Percentiles rank a stretch among this genome's conserved stretches.
phyloP scores from a whole-genome alignment of 2,113 vertebrate genomes.

The Hippocampus abdominalis region DNA sequence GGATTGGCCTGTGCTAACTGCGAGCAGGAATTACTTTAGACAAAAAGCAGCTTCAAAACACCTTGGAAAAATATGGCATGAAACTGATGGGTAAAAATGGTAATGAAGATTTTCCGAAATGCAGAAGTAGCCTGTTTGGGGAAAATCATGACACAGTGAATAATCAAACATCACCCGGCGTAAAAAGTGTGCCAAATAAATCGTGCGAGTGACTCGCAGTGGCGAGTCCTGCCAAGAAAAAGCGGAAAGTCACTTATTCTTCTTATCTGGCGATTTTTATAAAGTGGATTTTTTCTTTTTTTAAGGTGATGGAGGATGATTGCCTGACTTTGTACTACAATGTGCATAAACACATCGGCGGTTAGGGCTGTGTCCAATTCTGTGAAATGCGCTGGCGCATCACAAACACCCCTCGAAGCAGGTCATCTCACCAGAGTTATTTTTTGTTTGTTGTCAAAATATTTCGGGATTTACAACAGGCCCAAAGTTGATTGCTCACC shows the following conservation, averaged over 20 bases:
- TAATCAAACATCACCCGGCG: not conserved
- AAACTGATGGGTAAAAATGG: not conserved
- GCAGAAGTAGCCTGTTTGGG: not conserved
- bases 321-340: not conserved
- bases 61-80: not conserved
- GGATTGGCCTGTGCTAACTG: conserved; percentile 13
- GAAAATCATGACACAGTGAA: not conserved
- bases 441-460: too few species aligned
- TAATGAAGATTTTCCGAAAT: not conserved
- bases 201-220: too few species aligned
- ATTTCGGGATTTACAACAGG: too few species aligned
- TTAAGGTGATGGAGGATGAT: not conserved
- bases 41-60: conserved; percentile 10
- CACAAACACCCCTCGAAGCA: not conserved
- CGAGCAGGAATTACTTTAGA: conserved; percentile 11
- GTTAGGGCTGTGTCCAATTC: not conserved
- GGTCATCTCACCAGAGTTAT: too few species aligned
- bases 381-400: not conserved
- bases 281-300: not conserved
- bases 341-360: not conserved
- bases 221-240: too few species aligned
- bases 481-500: too few species aligned
- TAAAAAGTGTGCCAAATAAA: too few species aligned
- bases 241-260: too few species aligned
- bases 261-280: not conserved